Conservation (phyloP, 2,113 vertebrate species). For the Otocyon megalotis region DNA sequence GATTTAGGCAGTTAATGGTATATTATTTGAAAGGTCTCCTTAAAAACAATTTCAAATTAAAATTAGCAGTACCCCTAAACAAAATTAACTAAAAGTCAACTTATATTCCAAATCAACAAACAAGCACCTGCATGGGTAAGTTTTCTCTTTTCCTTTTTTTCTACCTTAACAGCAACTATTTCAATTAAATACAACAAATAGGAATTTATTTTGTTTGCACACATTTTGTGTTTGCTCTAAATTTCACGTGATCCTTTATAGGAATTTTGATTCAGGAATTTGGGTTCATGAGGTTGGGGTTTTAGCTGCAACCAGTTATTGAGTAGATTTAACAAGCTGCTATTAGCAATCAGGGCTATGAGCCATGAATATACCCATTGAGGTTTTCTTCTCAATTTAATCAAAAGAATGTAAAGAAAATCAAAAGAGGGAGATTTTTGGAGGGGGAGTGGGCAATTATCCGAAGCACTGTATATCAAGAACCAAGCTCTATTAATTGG, state of each 20-base stretch:
- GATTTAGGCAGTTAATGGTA: neutral
- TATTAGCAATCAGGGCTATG: neutral
- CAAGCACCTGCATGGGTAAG: neutral
- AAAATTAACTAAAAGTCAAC: neutral
- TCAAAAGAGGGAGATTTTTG: neutral
- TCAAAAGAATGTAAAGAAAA: conserved; percentile 32
- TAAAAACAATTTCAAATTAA: neutral
- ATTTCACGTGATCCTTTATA: neutral
- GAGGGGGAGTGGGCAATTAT: neutral
- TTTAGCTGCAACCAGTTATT: neutral
- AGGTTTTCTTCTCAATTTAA: conserved; percentile 19
- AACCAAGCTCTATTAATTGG: neutral
- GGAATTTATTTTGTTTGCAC: neutral
- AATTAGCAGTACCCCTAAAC: neutral
- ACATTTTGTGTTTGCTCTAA: neutral
- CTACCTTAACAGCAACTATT: neutral
- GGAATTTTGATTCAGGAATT: neutral
- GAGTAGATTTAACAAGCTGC: conserved; percentile 11
- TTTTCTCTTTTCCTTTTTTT: neutral
- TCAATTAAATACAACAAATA: neutral
- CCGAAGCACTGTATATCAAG: neutral
- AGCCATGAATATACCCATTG: neutral
- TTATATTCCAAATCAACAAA: neutral
- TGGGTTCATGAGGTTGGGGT: neutral
- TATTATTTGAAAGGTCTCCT: neutral